Evolutionary conservation across 1,140 invertebrate genomes (phyloP).

Genomic region (Ooceraea biroi): DNA sequence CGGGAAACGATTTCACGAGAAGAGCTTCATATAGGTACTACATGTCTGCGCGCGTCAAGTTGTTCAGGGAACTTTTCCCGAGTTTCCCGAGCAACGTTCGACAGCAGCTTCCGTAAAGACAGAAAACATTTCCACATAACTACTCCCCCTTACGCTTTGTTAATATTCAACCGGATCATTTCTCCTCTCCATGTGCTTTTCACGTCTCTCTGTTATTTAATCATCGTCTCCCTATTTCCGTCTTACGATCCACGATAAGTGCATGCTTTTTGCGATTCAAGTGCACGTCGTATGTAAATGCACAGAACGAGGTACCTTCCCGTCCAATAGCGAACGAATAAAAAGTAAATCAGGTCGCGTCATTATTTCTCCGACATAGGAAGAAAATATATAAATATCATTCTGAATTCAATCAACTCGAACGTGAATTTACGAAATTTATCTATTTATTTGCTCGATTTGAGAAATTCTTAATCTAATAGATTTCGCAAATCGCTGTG

Average conservation of each 20-base stretch:
- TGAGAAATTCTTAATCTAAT: neutral
- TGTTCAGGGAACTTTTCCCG: neutral
- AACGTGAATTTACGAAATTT: neutral
- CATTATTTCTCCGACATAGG: neutral
- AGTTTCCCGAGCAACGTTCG: neutral
- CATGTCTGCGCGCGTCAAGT: neutral
- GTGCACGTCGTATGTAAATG: conserved; percentile 28
- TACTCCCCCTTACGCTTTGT: neutral
- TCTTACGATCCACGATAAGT: conserved; percentile 33
- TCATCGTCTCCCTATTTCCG: neutral
- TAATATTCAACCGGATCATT: conserved; percentile 12
- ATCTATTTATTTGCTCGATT: neutral
- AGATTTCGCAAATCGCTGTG: conserved; percentile 1
- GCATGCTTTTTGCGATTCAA: conserved; percentile 38
- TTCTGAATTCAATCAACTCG: neutral
- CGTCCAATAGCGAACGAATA: neutral
- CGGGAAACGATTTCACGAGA: too few relatives aligned
- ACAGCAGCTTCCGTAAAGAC: neutral
- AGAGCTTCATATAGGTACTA: neutral
- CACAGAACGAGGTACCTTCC: conserved; percentile 14
- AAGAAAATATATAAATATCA: neutral
- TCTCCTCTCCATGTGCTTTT: neutral
- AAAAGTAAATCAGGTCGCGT: neutral
- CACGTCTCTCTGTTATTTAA: neutral
- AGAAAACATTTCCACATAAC: conserved; percentile 23